Evolutionary conservation across 2,888 invertebrate species (phyloP), one percentile per base, ranked within the genome.

Genomic region (Sarcophaga carnaria): DNA sequence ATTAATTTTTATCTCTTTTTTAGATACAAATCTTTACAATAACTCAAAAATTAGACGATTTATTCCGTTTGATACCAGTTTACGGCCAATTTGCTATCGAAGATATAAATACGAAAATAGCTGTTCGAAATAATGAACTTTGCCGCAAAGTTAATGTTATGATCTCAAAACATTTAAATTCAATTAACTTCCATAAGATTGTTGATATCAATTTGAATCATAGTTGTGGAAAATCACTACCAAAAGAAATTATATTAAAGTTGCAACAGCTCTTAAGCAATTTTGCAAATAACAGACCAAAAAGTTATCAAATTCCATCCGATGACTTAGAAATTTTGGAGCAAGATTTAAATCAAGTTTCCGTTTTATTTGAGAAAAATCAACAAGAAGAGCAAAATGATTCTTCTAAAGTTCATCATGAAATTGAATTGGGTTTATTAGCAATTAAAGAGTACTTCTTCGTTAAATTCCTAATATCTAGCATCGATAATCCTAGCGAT

Each of bases 401-500:
- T 54, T 11, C 5, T 45, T 10, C 2, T 37, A 4, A 76, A 80
- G 20, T 47, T 49, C 87, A 86, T 8, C 87, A 87, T 25, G 89
- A 88, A 37, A 84, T 88, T 25, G 89, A 90, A 47, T 72, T 90
- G 11, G 85, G 85, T 22, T 80, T 89, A 72, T 27, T 89, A 47
- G 76, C 90, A 4, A 20, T 93, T 49, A 89, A 90, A 0, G 93
- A 93, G 69, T 92, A 90, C 72, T 92, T 90, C 69, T 87, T 92
- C 74, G 82, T 87, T 0, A 92, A 92, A 69, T 89, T 89, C 3
- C 64, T 91, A 2, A 88, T 88, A 25, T 87, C 89, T 6, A 80
- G 69, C 64, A 22, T 47, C n/a, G 80, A 90, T 37, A 83, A 82
- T 17, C 54, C 70, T 11, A 20, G 12, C 25, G 6, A 76, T 20